Evolutionary conservation across 1,140 invertebrate genomes (phyloP), one percentile per base, ranked within the genome.

Genomic region (Penaeus chinensis): DNA sequence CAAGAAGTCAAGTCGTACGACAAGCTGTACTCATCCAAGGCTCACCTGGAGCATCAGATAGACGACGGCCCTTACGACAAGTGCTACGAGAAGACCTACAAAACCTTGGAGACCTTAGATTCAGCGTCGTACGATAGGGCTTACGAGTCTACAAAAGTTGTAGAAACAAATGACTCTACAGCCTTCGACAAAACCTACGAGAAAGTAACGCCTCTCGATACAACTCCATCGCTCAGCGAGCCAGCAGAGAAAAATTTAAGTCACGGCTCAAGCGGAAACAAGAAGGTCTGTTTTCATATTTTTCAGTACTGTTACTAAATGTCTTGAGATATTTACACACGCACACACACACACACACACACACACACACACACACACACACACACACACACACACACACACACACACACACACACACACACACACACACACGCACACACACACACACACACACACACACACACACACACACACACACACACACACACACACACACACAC

Each of bases 61-160:
- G 80, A 87, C 42, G 81, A 83, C 13, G 71, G 61, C 4, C 5
- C 69, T 37, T 87, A 87, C 62, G 86, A 87, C 47, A 87, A 87
- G 61, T 82, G 86, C 32, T 87, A 65, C 61, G 86, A 83, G 66
- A 87, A 87, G 62, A 87, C 86, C 3, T 87, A 87, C 80, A 87
- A 82, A 71, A 87, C 86, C 19, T 74, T 87, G 8, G 86, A 87
- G 37, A 87, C 86, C 54, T 77, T 83, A 81, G 81, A 82, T 60
- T 77, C 86, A 16, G 77, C 86, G 5, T 82, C 86, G 20, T 87
- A 87, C 71, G 86, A 87, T 16, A 76, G 86, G 61, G 27, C n/a
- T 8, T 87, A 87, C 71, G 86, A 87, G 27, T 37, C 85, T 47
- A 24, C 80, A 20, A 87, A 87, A 62, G 80, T 77, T 19, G 71